Conservation (phyloP, 2,797 vertebrate genomes). For the Liasis olivaceus region DNA sequence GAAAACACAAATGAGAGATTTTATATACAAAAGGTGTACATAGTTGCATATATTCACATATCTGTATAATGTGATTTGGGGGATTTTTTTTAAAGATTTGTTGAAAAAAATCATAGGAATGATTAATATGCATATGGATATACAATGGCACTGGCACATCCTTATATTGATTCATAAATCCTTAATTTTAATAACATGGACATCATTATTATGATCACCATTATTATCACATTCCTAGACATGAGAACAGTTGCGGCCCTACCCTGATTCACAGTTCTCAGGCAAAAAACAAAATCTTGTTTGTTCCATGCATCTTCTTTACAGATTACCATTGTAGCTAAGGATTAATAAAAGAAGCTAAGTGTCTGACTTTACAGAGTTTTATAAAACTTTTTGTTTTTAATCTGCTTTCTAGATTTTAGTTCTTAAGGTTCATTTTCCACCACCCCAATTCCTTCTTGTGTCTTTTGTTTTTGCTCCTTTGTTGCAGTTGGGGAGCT, state of each 20-base stretch:
- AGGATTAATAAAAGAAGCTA: neutral
- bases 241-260: neutral
- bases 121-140: neutral
- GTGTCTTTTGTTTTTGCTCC: constrained; percentile 13
- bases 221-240: neutral
- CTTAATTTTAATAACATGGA: neutral
- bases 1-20: neutral
- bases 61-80: neutral
- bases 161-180: neutral
- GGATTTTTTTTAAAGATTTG: neutral
- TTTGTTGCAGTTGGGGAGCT: constrained; percentile 54
- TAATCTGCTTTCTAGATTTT: neutral
- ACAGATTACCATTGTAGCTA: neutral
- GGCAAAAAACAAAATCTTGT: neutral
- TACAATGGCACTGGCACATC: neutral
- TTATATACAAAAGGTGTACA: neutral
- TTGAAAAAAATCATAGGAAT: neutral
- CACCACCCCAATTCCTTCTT: neutral
- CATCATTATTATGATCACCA: neutral
- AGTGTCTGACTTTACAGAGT: neutral
- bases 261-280: neutral
- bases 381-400: neutral
- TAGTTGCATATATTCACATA: neutral
- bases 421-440: constrained; percentile 15
- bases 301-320: neutral